Percentiles rank a stretch among this genome's conserved stretches.
Evolutionary conservation across 2,113 vertebrate genomes (phyloP).

Genomic region (Pelecanus crispus): DNA sequence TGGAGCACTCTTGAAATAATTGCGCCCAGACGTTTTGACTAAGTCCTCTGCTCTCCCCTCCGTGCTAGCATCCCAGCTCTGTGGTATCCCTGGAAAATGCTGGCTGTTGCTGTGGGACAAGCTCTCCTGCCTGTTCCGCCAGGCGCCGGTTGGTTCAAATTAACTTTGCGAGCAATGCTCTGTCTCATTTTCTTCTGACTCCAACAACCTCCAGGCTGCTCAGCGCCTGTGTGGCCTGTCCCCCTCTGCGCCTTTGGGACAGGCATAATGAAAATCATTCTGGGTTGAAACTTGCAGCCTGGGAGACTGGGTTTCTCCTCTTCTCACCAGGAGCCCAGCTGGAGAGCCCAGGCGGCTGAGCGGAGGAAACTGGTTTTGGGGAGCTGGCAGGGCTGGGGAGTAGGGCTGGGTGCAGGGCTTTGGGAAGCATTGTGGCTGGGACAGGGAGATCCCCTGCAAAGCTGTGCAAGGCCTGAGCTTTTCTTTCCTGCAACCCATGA

Average conservation of each 20-base stretch:
- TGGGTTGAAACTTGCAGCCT: background rate
- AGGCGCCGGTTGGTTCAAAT: conserved; percentile 36
- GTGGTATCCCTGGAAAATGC: background rate
- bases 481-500: background rate
- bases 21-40: background rate
- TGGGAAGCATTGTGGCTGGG: background rate
- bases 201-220: conserved; percentile 19
- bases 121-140: background rate
- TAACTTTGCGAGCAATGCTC: background rate
- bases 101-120: background rate
- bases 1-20: background rate
- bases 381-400: background rate
- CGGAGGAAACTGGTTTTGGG: conserved; percentile 8
- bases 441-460: background rate
- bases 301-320: background rate
- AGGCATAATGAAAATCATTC: conserved; percentile 17
- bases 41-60: background rate
- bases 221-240: conserved; percentile 28
- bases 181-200: conserved; percentile 12
- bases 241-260: background rate
- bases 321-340: background rate
- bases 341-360: background rate
- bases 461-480: background rate
- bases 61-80: background rate
- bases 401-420: background rate